Conservation (phyloP, 2,888 invertebrate species). For the Mactromeris polynyma region DNA sequence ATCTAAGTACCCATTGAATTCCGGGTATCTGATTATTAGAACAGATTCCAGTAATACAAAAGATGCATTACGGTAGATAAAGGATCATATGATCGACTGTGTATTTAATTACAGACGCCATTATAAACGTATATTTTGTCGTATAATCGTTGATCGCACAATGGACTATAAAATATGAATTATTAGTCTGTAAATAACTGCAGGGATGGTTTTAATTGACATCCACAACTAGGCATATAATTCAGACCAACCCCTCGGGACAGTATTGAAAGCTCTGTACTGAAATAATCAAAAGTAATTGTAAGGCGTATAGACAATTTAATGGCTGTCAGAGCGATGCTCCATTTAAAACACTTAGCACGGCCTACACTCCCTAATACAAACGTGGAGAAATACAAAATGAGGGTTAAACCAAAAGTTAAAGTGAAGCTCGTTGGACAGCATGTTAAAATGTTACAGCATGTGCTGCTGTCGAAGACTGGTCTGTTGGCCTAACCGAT, state of each 20-base stretch:
- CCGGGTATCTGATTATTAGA: too few relatives aligned
- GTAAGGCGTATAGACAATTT: neutral
- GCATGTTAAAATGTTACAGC: too few relatives aligned
- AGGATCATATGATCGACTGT: neutral
- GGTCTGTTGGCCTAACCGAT: too few relatives aligned
- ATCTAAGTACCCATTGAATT: too few relatives aligned
- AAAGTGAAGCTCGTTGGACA: too few relatives aligned
- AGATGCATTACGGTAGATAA: neutral
- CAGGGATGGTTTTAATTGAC: neutral
- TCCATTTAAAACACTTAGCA: too few relatives aligned
- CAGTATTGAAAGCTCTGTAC: neutral
- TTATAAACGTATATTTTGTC: neutral
- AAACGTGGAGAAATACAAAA: too few relatives aligned
- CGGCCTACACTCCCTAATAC: too few relatives aligned
- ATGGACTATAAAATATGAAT: neutral
- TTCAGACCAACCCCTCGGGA: neutral
- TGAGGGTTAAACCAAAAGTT: neutral
- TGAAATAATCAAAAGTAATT: neutral
- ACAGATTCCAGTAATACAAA: neutral
- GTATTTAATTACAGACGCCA: neutral
- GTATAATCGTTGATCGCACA: neutral
- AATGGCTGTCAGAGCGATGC: too few relatives aligned
- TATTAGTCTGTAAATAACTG: neutral
- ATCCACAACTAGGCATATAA: neutral
- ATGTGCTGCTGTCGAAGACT: too few relatives aligned